Conservation (phyloP, 2,113 vertebrate species). For the Aspidoscelis tigris region DNA sequence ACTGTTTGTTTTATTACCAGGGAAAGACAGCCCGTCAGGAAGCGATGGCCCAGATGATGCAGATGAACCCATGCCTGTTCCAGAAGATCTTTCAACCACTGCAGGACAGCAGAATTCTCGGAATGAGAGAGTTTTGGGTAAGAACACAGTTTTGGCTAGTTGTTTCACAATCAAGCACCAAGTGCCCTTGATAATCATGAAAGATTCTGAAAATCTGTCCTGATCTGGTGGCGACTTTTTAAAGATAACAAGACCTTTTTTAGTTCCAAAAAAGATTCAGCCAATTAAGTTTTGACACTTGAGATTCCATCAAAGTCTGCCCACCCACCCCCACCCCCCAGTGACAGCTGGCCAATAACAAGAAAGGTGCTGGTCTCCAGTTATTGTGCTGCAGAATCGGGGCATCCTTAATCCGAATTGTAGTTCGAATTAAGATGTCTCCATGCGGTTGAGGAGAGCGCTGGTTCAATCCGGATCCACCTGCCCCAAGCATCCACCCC, state of each 20-base stretch:
- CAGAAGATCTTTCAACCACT: conserved; percentile 95
- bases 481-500: too few species aligned
- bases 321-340: too few species aligned
- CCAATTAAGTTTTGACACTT: conserved; percentile 25
- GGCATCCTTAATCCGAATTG: too few species aligned
- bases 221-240: conserved; percentile 12
- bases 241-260: conserved; percentile 12
- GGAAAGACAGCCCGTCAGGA: conserved; percentile 87
- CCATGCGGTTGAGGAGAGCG: too few species aligned
- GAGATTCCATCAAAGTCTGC: not conserved
- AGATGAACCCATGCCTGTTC: conserved; percentile 97
- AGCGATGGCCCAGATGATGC: conserved; percentile 88
- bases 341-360: too few species aligned
- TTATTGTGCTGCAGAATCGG: too few species aligned
- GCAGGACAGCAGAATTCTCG: conserved; percentile 86
- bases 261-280: not conserved
- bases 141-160: conserved; percentile 50
- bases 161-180: not conserved
- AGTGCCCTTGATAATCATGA: not conserved
- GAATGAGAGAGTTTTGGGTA: conserved; percentile 85
- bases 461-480: too few species aligned
- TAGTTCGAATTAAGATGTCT: too few species aligned
- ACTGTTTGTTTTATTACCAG: conserved; percentile 71
- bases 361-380: too few species aligned
- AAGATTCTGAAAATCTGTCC: not conserved